phyloP scores from a whole-genome alignment of 2,888 invertebrate genomes.

The Eledone cirrhosa region DNA sequence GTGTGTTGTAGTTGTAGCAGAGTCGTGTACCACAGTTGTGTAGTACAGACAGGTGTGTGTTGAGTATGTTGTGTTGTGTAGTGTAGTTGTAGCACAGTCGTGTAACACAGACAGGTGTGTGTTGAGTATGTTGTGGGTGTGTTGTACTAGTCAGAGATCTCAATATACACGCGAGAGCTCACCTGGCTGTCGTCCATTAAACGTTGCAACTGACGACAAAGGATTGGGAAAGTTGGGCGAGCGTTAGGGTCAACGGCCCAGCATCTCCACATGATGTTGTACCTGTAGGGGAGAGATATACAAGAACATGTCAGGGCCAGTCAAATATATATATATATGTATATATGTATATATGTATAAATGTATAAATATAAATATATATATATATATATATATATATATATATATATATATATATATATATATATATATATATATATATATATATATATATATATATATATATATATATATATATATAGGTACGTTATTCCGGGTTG shows the following conservation, averaged over 20 bases:
- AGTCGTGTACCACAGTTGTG: too few species aligned
- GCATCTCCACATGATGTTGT: constrained; percentile 62
- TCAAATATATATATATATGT: background rate
- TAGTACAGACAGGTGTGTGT: too few species aligned
- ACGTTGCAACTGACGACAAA: constrained; percentile 50
- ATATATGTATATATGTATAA: background rate
- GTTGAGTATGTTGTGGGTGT: too few species aligned
- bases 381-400: background rate
- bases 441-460: background rate
- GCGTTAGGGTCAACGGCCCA: constrained; percentile 58
- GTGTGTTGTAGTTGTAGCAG: too few species aligned
- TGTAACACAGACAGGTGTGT: too few species aligned
- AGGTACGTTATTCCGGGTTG: too few species aligned
- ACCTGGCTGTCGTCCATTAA: constrained; percentile 60
- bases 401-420: background rate
- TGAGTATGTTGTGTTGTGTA: too few species aligned
- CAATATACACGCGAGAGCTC: constrained; percentile 5
- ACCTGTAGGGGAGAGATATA: constrained; percentile 41
- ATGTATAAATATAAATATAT: background rate
- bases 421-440: background rate
- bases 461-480: background rate
- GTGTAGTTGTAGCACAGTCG: too few species aligned
- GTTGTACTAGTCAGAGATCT: constrained; percentile 4
- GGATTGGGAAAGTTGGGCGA: constrained; percentile 56
- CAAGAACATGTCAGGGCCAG: too few species aligned